Base-by-base conservation (phyloP, 2,888 invertebrate genomes). In the Ecdyonurus torrentis region DNA sequence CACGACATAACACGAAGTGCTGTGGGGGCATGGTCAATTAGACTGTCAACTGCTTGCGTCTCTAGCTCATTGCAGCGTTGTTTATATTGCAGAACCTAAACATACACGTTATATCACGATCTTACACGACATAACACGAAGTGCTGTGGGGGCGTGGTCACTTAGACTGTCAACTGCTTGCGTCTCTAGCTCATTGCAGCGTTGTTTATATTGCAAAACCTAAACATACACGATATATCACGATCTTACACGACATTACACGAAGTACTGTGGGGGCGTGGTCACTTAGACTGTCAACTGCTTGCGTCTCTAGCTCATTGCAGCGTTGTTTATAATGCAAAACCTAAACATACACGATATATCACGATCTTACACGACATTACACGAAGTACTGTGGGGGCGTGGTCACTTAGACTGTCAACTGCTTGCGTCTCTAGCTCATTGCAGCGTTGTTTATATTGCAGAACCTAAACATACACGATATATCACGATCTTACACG, bases 271-370 rank as follows among this genome's bases (percentile, higher is more conserved):
- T n/a, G n/a, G n/a, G n/a, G n/a, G n/a, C n/a, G n/a, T n/a, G n/a
- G n/a, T n/a, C n/a, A n/a, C n/a, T n/a, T n/a, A n/a, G n/a, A n/a
- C 58, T 58, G 68, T 86, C 86, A 66, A 79, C 70, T 82, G 87
- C 85, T 71, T 89, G 88, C 63, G 79, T 81, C 76, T 95, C 95
- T 66, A 95, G 77, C 70, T 93, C 92, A 23, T 74, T 71, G 70
- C 93, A 94, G 75, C 91, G 81, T 74, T 92, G 91, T 75, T 93
- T 92, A 76, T 95, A 95, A 77, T 94, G 93, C 67, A 93, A 78
- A 59, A 93, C 86, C 88, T 89, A 71, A 25, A 68, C 69, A 66
- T 19, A 53, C n/a, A n/a, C n/a, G n/a, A n/a, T n/a, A n/a, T n/a
- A n/a, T n/a, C n/a, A n/a, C n/a, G n/a, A n/a, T n/a, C n/a, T n/a